A percentile compares a stretch with the other conserved stretches of the same genome.
These are phyloP conservation scores for Heterodera filipjevi DNA, from an alignment of 2,888 invertebrate genomes.

Conservation along the genomic window DNA sequence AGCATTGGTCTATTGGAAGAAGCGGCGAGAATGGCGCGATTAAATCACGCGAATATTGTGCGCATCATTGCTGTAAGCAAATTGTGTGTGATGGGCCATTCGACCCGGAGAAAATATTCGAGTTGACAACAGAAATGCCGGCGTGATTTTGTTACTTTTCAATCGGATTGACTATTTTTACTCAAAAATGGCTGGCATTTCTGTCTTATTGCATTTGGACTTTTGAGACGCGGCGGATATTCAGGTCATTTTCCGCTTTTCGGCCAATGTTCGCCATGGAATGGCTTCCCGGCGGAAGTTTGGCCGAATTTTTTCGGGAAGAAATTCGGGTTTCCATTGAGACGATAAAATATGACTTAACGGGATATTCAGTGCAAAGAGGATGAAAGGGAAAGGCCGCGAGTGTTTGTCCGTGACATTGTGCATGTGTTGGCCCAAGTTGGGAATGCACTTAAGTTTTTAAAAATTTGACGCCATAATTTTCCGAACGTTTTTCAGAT, in stretches of 20 bases:
- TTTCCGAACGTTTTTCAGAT: not conserved
- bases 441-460: constrained; percentile 55
- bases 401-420: constrained; percentile 55
- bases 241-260: constrained; percentile 55
- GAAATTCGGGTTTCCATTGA: constrained; percentile 50
- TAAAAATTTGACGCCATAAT: not conserved
- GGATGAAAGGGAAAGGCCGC: constrained; percentile 45
- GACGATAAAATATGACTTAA: not conserved
- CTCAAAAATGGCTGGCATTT: not conserved
- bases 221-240: not conserved
- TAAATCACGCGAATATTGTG: constrained; percentile 60
- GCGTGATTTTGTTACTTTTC: not conserved
- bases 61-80: constrained; percentile 56
- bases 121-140: not conserved
- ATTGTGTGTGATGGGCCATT: constrained; percentile 31
- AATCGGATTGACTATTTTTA: not conserved
- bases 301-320: constrained; percentile 58
- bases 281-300: constrained; percentile 62
- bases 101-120: not conserved
- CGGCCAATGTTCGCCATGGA: constrained; percentile 63
- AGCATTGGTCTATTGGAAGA: constrained; percentile 61
- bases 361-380: constrained; percentile 48
- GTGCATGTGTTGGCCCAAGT: constrained; percentile 53
- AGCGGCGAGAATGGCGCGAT: constrained; percentile 54
- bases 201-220: not conserved